Evolutionary conservation across 2,113 vertebrate genomes (phyloP), one percentile per base, ranked within the genome.

Genomic region (Sebastes fasciatus): DNA sequence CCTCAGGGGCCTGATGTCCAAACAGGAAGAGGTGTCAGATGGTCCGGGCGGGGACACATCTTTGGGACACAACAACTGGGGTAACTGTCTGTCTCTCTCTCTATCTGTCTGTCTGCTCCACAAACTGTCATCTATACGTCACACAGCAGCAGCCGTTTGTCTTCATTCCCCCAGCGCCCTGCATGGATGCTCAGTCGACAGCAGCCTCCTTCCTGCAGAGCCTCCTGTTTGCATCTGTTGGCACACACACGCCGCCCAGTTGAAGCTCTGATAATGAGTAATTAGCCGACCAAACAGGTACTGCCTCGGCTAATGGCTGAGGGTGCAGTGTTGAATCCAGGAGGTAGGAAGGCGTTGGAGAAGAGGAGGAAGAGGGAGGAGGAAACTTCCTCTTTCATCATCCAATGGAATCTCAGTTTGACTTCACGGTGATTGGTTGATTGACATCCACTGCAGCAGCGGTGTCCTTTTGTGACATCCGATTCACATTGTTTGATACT

Each of bases 11-110:
- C 75, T 77, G 79, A 78, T 90, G 89, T 93, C 87, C 89, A 90
- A 92, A 93, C 90, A 93, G 92, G 92, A 92, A 91, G 88, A 90
- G 84, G 86, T 92, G 90, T 94, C 93, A 93, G 84, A 92, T 87
- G 82, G 86, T 74, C 83, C 14, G 11, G 82, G 85, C 13, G 7
- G 83, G 86, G 85, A 89, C 21, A 34, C 64, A 79, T 88, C 80
- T 85, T 70, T 84, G 74, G 89, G 86, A 90, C 84, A 83, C 78
- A 93, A 85, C 88, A 87, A 91, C 88, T 85, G 64, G 68, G 84
- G 66, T 34, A 86, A 75, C 76, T 82, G 54, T 77, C 72, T 66
- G n/a, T 76, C 52, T 68, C 21, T 77, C 55, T 64, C 16, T 64
- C 62, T 79, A 23, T 63, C 34, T 73, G 60, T 78, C 13, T 66